Percentiles rank a stretch among this genome's conserved stretches.
phyloP scores from a whole-genome alignment of 2,113 vertebrate genomes.

The Myotis brandtii region DNA sequence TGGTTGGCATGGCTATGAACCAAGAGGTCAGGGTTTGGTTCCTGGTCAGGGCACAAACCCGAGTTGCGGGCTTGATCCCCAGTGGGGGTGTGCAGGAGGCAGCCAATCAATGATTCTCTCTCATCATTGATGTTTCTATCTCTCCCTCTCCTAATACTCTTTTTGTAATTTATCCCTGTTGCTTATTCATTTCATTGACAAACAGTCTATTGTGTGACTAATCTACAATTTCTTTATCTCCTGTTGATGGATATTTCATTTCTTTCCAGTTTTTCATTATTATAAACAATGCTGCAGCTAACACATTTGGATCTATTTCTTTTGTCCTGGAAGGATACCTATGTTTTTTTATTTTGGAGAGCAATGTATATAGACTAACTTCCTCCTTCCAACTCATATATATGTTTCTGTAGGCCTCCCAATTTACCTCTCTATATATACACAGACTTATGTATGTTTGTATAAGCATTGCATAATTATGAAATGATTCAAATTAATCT shows the following conservation, averaged over 20 bases:
- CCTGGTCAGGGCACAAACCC: neutral
- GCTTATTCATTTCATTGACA: neutral
- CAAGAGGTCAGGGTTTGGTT: neutral
- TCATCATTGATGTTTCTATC: neutral
- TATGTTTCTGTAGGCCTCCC: neutral
- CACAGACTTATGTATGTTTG: neutral
- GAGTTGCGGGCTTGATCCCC: neutral
- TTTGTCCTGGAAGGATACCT: neutral
- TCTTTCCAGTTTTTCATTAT: neutral
- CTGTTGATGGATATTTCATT: neutral
- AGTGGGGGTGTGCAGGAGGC: too few relatives aligned
- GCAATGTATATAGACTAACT: neutral
- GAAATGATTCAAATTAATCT: neutral
- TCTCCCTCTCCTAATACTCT: neutral
- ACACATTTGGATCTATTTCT: neutral
- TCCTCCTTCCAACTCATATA: neutral
- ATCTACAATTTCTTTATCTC: neutral
- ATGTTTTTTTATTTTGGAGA: neutral
- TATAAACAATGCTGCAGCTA: neutral
- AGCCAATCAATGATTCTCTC: neutral
- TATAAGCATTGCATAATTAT: neutral
- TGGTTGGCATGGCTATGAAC: too few relatives aligned
- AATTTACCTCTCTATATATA: neutral
- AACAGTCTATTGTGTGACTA: neutral
- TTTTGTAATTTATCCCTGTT: conserved; percentile 7